phyloP scores from a whole-genome alignment of 2,888 invertebrate species.

The Sphaeridia pumilis region DNA sequence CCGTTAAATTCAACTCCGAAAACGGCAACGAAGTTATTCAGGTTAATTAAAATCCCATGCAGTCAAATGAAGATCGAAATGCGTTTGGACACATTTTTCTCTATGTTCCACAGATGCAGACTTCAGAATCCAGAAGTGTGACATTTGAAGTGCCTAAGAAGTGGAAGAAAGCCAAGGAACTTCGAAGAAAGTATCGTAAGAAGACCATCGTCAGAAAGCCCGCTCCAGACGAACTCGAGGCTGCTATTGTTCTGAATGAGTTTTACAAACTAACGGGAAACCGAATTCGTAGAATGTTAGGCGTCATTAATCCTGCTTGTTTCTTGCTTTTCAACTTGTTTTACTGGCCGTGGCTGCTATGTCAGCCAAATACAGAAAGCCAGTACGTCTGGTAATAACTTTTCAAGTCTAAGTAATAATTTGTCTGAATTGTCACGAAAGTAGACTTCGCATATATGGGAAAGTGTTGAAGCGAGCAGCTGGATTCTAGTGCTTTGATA shows the following conservation, averaged over 20 bases:
- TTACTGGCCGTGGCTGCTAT: constrained; percentile 16
- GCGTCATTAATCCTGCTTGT: constrained; percentile 2
- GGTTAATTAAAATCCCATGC: too few relatives aligned
- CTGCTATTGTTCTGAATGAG: neutral
- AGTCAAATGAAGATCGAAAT: too few relatives aligned
- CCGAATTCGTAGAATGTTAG: neutral
- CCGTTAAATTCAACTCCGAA: too few relatives aligned
- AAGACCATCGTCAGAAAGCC: neutral
- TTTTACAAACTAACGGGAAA: constrained; percentile 7
- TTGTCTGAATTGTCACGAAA: too few relatives aligned
- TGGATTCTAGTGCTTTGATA: too few relatives aligned
- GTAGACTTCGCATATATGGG: too few relatives aligned
- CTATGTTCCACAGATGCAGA: neutral
- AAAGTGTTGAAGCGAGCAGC: too few relatives aligned
- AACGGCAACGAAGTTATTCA: too few relatives aligned
- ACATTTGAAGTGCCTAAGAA: too few relatives aligned
- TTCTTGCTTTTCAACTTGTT: constrained; percentile 11
- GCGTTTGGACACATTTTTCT: too few relatives aligned
- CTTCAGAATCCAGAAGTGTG: neutral
- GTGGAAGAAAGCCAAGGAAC: too few relatives aligned
- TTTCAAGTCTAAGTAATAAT: neutral
- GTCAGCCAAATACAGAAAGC: neutral
- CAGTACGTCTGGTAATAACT: neutral
- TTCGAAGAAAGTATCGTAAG: neutral
- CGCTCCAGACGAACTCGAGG: neutral